A percentile compares a stretch with the other conserved stretches of the same genome.
Evolutionary conservation across 2,888 invertebrate genomes (phyloP).

Genomic region (Nemapogon koenigi): DNA sequence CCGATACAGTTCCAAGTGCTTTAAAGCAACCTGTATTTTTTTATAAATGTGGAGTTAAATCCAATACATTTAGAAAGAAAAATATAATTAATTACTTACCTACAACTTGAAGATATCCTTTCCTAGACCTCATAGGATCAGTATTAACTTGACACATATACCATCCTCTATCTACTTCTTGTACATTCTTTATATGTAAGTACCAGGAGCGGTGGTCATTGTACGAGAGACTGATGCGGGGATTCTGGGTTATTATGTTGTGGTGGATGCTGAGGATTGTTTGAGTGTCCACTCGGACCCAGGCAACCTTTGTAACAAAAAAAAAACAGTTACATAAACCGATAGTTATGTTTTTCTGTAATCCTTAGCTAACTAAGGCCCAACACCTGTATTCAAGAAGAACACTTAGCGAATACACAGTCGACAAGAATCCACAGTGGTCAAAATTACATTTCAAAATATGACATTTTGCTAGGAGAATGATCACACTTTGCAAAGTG

Average conservation of each 20-base stretch:
- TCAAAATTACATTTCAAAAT: too few species aligned
- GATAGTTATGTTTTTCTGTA: neutral
- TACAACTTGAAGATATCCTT: conserved; percentile 90
- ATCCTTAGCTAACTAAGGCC: neutral
- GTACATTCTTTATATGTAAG: conserved; percentile 86
- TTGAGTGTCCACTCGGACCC: conserved; percentile 92
- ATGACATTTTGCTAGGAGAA: too few species aligned
- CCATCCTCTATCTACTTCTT: conserved; percentile 89
- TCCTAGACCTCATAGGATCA: conserved; percentile 90
- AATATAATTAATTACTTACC: conserved; percentile 65
- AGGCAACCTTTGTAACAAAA: conserved; percentile 88
- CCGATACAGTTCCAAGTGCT: too few species aligned
- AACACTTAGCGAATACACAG: too few species aligned
- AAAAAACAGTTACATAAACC: too few species aligned
- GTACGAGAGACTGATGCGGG: conserved; percentile 83
- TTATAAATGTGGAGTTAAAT: too few species aligned
- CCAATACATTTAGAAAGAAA: too few species aligned
- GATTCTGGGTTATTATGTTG: conserved; percentile 90
- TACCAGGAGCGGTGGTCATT: conserved; percentile 93
- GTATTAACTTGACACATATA: conserved; percentile 94
- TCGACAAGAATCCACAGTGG: too few species aligned
- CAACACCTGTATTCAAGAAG: too few species aligned
- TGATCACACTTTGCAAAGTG: too few species aligned
- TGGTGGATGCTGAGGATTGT: conserved; percentile 92
- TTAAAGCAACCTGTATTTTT: too few species aligned